Evolutionary conservation across 2,113 vertebrate genomes (phyloP).

Genomic region (Semicossyphus pulcher): DNA sequence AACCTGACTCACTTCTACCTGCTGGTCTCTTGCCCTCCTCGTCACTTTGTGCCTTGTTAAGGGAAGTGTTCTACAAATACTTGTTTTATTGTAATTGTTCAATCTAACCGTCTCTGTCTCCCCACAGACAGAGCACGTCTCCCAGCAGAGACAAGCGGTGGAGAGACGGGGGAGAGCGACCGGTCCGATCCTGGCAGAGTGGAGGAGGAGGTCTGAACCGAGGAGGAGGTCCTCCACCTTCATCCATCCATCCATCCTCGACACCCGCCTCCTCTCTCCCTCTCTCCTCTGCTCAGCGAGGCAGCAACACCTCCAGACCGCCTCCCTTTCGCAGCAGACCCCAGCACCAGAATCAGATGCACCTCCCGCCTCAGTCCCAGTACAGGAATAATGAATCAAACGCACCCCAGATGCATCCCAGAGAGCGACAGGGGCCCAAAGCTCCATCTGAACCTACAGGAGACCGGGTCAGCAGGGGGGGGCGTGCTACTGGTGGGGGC

Average conservation of each 20-base stretch:
- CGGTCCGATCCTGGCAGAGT: slow-evolving; percentile 77
- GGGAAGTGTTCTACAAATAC: too few species aligned
- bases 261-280: slow-evolving; percentile 16
- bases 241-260: slow-evolving; percentile 35
- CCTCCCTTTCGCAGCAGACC: slow-evolving; percentile 63
- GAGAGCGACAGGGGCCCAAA: slow-evolving; percentile 54
- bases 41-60: too few species aligned
- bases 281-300: slow-evolving; percentile 23
- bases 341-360: slow-evolving; percentile 32
- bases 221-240: slow-evolving; percentile 51
- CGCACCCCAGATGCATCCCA: slow-evolving; percentile 24
- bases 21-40: too few species aligned
- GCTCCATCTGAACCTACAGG: slow-evolving; percentile 8
- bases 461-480: slow-evolving; percentile 47
- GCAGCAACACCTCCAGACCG: slow-evolving; percentile 45
- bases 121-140: slow-evolving; percentile 66
- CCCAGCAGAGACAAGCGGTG: slow-evolving; percentile 78
- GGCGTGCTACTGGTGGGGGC: slow-evolving; percentile 11
- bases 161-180: slow-evolving; percentile 71
- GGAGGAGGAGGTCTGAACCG: slow-evolving; percentile 41
- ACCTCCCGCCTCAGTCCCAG: slow-evolving; percentile 45
- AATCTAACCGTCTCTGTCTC: neutral
- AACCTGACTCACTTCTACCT: neutral
- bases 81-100: neutral
- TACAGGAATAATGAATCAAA: slow-evolving; percentile 60